Evolutionary conservation across 2,888 invertebrate species (phyloP), one percentile per base, ranked within the genome.

Genomic region (Tridacna gigas): DNA sequence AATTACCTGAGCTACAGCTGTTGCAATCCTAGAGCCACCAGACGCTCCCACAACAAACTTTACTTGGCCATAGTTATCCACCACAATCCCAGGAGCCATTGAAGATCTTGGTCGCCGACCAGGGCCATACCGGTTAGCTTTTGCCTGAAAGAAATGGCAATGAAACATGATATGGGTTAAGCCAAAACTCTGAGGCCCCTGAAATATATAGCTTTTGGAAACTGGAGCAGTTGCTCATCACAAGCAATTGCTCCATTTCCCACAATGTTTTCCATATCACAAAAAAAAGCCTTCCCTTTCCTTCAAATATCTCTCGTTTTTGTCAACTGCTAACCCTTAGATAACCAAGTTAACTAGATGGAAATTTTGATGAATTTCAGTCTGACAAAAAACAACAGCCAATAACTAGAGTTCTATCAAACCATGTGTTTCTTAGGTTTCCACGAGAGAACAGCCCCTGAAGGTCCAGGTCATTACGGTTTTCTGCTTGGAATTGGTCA

Each of bases 31-130:
- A 18, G 86, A 69, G 0, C 93, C 93, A 9, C 93, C 93, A 0
- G 93, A 89, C 0, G 90, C 90, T 3, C 93, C 93, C 2, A 90
- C 74, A 0, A 92, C 89, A 18, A 91, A 69, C 37, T 79, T 80
- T 0, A 91, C 90, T n/a, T 89, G 77, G 11, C 90, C 90, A 47
- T 82, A 22, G 61, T 87, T 86, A 83, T 92, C 90, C 22, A 89
- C 86, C 22, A 92, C 82, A n/a, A 93, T 91, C 18, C 83, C 82
- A 7, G 93, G 93, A 11, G 87, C 87, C 93, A 93, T 93, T 0
- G 92, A 91, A 0, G 93, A 93, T 63, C 92, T 77, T 0, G 93
- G 93, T 25, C 91, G 83, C 80, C 92, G 93, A 11, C 91, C 89
- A 9, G 92, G 91, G 20, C 84, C 84, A 25, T 93, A 89, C 25